Base-by-base conservation (phyloP, 2,888 invertebrate species). In the Gasteruption jaculator region DNA sequence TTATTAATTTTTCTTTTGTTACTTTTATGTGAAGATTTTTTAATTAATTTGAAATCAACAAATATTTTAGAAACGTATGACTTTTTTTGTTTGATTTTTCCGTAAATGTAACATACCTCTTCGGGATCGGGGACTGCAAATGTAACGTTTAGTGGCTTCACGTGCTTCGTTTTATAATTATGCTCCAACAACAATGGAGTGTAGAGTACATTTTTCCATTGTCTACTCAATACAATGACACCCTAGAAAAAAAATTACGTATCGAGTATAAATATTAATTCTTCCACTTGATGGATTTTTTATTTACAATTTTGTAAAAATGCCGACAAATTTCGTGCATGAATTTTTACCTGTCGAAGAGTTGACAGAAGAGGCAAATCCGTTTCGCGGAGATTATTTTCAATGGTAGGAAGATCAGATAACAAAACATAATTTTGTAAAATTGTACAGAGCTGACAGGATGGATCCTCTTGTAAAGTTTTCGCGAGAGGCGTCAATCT, bases 191-290 rank as follows among this genome's bases (percentile, higher is more conserved):
- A 74, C 49, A 92, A 75, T 0, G 96, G 95, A 53, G 94, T 94
- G 68, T 95, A 94, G 14, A 96, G 74, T 3, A 91, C 87, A 70
- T 92, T 94, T 73, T 95, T 95, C 96, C 95, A 96, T 67, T 96
- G 95, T 1, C 95, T 81, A 60, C 92, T 92, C 39, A 96, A 75
- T 18, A 95, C 95, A 64, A 96, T 89, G n/a, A 96, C 87, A 19
- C 95, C 95, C 86, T 89, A 65, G 38, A 67, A 58, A 40, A 36
- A 43, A 24, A 26, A 41, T 22, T 15, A 15, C 15, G 5, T 6
- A 19, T 38, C 14, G 10, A 24, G 7, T 24, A 8, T 24, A 10
- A 24, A n/a, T n/a, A n/a, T n/a, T 12, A 7, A 7, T 15, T n/a
- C 6, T n/a, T 4, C 18, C n/a, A 34, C 10, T 14, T 35, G 1